phyloP scores from a whole-genome alignment of 2,888 invertebrate genomes.

The Ectemnius lituratus region DNA sequence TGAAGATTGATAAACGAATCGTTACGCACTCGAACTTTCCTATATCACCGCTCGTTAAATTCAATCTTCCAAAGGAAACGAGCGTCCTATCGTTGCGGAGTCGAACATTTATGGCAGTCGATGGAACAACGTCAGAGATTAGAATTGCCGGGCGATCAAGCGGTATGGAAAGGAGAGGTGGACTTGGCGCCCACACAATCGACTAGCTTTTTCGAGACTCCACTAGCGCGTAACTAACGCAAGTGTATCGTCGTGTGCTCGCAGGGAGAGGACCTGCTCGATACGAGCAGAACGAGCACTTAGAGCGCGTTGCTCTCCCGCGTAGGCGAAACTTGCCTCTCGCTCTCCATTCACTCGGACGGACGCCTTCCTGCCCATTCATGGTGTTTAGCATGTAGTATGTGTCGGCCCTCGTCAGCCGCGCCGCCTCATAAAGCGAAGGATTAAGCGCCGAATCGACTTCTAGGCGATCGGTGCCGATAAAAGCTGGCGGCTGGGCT shows the following conservation, averaged over 20 bases:
- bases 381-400: constrained; percentile 66
- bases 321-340: constrained; percentile 60
- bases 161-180: too few relatives aligned
- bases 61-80: too few relatives aligned
- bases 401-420: constrained; percentile 44
- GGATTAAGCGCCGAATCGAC: constrained; percentile 41
- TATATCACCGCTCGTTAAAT: too few relatives aligned
- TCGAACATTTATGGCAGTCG: background rate
- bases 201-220: constrained; percentile 14
- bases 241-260: constrained; percentile 26
- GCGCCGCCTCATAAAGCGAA: constrained; percentile 42
- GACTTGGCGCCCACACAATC: background rate
- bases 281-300: background rate
- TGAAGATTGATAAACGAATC: too few relatives aligned
- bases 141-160: too few relatives aligned
- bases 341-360: constrained; percentile 68
- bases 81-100: too few relatives aligned
- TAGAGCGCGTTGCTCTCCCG: constrained; percentile 13
- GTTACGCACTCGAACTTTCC: too few relatives aligned
- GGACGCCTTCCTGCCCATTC: constrained; percentile 71
- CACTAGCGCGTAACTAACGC: constrained; percentile 37
- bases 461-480: constrained; percentile 16
- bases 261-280: constrained; percentile 5
- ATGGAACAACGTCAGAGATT: background rate
- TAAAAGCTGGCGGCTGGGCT: constrained; percentile 13